Percentiles rank a stretch among this genome's conserved stretches.
Evolutionary conservation across 2,113 vertebrate genomes (phyloP).

Genomic region (Syrrhaptes paradoxus): DNA sequence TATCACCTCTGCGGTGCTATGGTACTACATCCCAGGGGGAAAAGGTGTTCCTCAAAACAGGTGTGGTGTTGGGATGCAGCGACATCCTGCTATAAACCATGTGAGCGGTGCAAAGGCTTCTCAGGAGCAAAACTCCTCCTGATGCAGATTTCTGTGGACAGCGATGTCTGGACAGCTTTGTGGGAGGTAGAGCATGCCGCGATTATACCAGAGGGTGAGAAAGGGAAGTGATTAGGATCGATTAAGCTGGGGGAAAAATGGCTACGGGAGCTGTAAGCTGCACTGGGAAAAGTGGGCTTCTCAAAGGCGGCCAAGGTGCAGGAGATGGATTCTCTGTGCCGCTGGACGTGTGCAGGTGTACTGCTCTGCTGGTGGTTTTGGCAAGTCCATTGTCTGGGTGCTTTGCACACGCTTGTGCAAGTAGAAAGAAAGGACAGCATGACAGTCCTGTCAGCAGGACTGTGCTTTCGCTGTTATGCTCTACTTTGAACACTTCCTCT

Average conservation of each 20-base stretch:
- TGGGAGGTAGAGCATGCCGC: background rate
- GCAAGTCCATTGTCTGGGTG: background rate
- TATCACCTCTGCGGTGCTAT: background rate
- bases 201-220: background rate
- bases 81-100: background rate
- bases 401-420: background rate
- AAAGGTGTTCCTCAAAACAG: background rate
- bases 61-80: background rate
- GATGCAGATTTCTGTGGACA: background rate
- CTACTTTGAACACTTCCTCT: background rate
- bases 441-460: no score
- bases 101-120: background rate
- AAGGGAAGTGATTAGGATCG: background rate
- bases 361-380: background rate
- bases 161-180: background rate
- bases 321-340: background rate
- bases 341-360: background rate
- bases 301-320: background rate
- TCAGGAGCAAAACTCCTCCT: background rate
- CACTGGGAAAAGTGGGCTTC: background rate
- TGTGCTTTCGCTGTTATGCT: background rate
- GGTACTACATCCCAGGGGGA: background rate
- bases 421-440: background rate
- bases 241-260: background rate
- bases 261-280: background rate